A percentile compares a stretch with the other conserved stretches of the same genome.
Conservation (phyloP, 2,113 vertebrate genomes). For the Nyctibius bracteatus region DNA sequence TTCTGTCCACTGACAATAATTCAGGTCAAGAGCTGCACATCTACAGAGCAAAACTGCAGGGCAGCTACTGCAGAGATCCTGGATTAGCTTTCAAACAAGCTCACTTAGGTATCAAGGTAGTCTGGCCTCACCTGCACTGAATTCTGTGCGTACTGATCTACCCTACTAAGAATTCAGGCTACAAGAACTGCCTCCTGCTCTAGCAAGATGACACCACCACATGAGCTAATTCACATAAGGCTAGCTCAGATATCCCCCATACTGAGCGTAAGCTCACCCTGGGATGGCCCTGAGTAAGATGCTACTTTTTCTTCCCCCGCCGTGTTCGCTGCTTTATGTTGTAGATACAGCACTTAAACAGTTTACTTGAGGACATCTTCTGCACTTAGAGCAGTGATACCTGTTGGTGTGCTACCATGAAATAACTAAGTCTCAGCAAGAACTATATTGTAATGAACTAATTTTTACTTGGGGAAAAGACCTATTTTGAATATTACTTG, state of each 20-base stretch:
- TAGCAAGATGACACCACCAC: neutral
- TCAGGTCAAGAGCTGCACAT: neutral
- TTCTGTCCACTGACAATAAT: neutral
- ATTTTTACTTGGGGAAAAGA: neutral
- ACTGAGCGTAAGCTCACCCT: neutral
- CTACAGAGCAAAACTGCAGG: neutral
- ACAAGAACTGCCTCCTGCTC: neutral
- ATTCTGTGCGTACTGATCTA: rapidly evolving
- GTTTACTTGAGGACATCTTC: neutral
- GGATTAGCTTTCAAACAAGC: neutral
- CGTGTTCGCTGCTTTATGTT: neutral
- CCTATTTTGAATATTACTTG: neutral
- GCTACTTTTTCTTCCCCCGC: neutral
- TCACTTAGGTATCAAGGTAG: neutral
- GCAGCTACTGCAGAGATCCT: neutral
- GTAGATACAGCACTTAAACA: neutral
- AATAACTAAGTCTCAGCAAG: neutral
- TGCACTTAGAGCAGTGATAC: neutral
- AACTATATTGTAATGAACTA: neutral
- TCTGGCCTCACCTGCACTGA: neutral
- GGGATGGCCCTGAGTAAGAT: neutral
- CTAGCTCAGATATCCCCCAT: neutral
- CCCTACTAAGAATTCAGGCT: neutral
- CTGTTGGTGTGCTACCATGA: neutral
- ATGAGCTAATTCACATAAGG: neutral